Evolutionary conservation across 1,140 invertebrate species (phyloP).

Genomic region (Mycetomoellerius zeteki): DNA sequence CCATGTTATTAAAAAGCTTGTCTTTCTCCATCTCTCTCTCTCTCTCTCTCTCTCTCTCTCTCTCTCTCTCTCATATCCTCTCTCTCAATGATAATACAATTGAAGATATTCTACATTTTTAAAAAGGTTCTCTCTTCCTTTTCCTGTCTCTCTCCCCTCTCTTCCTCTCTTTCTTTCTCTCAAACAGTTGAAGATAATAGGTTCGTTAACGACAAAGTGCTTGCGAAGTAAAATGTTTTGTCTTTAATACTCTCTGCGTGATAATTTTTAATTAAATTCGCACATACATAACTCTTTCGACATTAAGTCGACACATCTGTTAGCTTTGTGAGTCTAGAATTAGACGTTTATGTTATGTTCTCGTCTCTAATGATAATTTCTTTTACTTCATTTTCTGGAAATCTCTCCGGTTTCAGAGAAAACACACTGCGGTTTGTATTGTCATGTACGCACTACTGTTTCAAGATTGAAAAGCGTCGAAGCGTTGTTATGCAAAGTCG

Average conservation of each 20-base stretch:
- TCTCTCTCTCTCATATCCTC: neutral
- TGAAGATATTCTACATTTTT: too few species aligned
- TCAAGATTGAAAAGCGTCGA: neutral
- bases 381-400: neutral
- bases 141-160: too few species aligned
- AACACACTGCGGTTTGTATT: neutral
- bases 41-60: neutral
- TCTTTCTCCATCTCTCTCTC: too few species aligned
- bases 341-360: neutral
- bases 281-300: neutral
- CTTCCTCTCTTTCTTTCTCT: neutral
- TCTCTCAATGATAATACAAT: neutral
- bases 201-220: slow-evolving; percentile 1
- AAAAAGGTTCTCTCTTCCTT: neutral
- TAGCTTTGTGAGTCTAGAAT: neutral
- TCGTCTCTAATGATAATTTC: neutral
- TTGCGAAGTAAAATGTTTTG: slow-evolving; percentile 11
- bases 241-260: neutral
- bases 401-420: neutral
- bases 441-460: neutral
- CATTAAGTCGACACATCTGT: neutral
- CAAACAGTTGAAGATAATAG: neutral
- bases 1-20: slow-evolving; percentile 7
- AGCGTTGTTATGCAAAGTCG: neutral
- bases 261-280: slow-evolving; percentile 31